Conservation (phyloP, 1,140 invertebrate genomes). For the Diabrotica virgifera region DNA sequence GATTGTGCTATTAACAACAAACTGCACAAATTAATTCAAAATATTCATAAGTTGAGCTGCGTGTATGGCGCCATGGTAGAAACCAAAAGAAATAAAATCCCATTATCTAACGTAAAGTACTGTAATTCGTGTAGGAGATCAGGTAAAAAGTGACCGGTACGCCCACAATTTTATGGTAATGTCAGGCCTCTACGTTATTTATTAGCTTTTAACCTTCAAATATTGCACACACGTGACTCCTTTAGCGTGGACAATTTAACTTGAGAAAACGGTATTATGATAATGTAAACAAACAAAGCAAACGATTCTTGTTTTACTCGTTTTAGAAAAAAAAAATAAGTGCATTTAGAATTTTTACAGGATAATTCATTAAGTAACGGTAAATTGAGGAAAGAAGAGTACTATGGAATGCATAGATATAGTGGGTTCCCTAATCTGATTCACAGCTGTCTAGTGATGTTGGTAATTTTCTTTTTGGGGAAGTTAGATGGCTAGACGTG, state of each 20-base stretch:
- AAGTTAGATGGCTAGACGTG: no score
- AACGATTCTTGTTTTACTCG: no score
- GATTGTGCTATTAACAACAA: not conserved
- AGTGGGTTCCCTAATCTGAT: no score
- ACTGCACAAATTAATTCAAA: conserved; percentile 6
- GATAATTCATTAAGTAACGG: no score
- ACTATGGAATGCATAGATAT: no score
- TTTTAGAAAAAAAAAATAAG: no score
- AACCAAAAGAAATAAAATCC: conserved; percentile 1
- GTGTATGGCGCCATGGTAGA: conserved; percentile 10
- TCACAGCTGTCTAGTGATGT: no score
- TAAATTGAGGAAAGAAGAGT: no score
- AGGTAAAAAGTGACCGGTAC: conserved; percentile 12
- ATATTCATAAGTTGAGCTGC: not conserved
- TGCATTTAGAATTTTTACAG: no score
- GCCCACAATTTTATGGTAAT: conserved; percentile 4
- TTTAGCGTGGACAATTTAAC: not conserved
- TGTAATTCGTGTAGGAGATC: conserved; percentile 12
- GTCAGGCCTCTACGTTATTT: not conserved
- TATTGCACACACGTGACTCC: not conserved
- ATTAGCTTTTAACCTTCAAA: conserved; percentile 3
- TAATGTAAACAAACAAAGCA: no score
- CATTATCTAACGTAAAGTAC: conserved; percentile 13
- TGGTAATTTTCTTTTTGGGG: no score
- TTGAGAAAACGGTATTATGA: no score